Conservation (phyloP, 2,113 vertebrate genomes). For the Ceyx cyanopectus region DNA sequence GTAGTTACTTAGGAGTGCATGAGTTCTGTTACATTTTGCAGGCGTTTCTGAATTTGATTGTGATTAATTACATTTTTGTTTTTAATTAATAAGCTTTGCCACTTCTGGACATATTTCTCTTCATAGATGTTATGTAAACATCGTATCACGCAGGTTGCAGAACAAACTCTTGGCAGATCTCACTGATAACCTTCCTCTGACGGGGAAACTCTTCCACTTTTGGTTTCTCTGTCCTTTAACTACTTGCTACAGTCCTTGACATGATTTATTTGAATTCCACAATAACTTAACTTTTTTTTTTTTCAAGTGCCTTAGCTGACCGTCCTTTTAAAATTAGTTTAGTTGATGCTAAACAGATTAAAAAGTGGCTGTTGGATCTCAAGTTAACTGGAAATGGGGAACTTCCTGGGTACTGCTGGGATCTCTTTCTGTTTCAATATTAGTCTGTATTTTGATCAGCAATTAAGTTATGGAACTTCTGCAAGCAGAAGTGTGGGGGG, state of each 20-base stretch:
- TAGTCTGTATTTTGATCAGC: background rate
- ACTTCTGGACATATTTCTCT: background rate
- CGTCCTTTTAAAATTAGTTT: background rate
- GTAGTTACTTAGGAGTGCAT: background rate
- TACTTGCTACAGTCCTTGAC: background rate
- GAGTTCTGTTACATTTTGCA: background rate
- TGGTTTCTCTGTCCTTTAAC: background rate
- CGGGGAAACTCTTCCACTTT: background rate
- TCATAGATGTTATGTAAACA: background rate
- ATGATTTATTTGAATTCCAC: background rate
- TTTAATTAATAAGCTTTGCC: background rate
- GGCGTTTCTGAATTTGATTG: background rate
- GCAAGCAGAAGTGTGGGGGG: accelerated
- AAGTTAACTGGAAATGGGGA: background rate
- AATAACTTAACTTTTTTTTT: background rate
- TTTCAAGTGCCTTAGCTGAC: background rate
- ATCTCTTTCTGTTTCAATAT: background rate
- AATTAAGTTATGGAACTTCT: background rate
- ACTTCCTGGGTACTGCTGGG: background rate
- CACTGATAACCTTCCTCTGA: background rate
- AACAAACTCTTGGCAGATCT: background rate
- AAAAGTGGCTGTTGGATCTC: background rate
- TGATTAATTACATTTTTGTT: background rate
- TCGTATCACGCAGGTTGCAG: background rate
- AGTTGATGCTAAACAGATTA: background rate